A percentile compares a stretch with the other conserved stretches of the same genome.
phyloP scores from a whole-genome alignment of 1,140 invertebrate genomes.

The Drosophila ercepeae region DNA sequence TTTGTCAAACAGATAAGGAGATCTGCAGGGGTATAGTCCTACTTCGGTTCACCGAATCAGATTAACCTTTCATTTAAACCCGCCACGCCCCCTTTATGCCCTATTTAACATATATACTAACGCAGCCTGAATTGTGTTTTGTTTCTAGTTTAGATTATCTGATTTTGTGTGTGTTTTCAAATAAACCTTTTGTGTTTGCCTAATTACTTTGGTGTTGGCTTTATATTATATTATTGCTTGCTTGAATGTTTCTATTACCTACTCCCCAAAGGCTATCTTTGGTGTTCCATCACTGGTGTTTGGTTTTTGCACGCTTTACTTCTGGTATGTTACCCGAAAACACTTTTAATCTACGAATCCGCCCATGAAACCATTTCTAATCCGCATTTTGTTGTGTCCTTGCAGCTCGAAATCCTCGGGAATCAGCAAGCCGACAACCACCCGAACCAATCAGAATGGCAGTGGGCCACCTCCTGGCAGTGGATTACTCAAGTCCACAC shows the following conservation, averaged over 20 bases:
- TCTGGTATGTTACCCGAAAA: conserved; percentile 59
- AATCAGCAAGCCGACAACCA: conserved; percentile 50
- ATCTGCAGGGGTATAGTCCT: neutral
- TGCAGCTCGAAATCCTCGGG: conserved; percentile 71
- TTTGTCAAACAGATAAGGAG: neutral
- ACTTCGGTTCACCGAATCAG: neutral
- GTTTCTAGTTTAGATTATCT: conserved; percentile 18
- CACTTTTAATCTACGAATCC: neutral
- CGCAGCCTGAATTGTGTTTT: conserved; percentile 4
- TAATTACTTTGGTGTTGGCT: conserved; percentile 16
- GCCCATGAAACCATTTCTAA: conserved; percentile 13
- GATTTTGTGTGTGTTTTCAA: conserved; percentile 8
- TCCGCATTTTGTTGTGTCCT: conserved; percentile 3
- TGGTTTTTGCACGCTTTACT: conserved; percentile 34
- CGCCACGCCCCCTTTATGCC: neutral
- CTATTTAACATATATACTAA: neutral
- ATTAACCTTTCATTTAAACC: neutral
- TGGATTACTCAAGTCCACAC: conserved; percentile 84
- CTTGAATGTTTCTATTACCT: neutral
- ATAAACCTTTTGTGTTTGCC: conserved; percentile 32
- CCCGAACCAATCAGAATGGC: conserved; percentile 59
- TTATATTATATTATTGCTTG: neutral
- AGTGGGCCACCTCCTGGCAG: conserved; percentile 56
- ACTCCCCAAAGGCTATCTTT: neutral
- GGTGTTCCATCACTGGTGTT: conserved; percentile 35